Percentiles rank a stretch among this genome's conserved stretches.
Evolutionary conservation across 2,888 invertebrate genomes (phyloP).

Genomic region (Drosophila imparisetae): DNA sequence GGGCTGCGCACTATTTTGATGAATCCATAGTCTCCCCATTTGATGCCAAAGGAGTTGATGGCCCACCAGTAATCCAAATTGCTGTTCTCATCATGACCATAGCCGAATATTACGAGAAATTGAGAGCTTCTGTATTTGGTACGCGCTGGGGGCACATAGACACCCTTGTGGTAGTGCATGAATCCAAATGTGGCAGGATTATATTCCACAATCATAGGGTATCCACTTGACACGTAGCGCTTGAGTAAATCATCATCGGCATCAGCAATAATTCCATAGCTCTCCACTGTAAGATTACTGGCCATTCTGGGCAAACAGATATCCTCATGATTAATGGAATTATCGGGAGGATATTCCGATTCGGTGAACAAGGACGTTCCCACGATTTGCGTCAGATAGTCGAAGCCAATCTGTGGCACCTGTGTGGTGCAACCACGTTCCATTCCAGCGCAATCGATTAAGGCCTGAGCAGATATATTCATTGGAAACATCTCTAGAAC

Average conservation of each 20-base stretch:
- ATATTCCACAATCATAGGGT: slow-evolving; percentile 79
- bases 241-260: slow-evolving; percentile 64
- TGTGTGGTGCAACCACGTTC: slow-evolving; percentile 89
- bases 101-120: slow-evolving; percentile 80
- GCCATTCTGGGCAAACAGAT: slow-evolving; percentile 63
- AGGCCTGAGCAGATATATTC: slow-evolving; percentile 91
- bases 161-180: slow-evolving; percentile 79
- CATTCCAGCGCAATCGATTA: slow-evolving; percentile 91
- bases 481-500: accelerated
- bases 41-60: slow-evolving; percentile 81
- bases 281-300: slow-evolving; percentile 37
- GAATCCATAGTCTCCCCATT: slow-evolving; percentile 82
- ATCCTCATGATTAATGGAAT: slow-evolving; percentile 38
- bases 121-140: slow-evolving; percentile 67
- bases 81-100: slow-evolving; percentile 63
- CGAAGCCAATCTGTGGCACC: slow-evolving; percentile 90
- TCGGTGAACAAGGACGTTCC: slow-evolving; percentile 91
- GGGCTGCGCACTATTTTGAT: slow-evolving; percentile 71
- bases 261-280: slow-evolving; percentile 63
- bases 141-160: slow-evolving; percentile 70
- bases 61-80: slow-evolving; percentile 77
- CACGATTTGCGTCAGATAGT: slow-evolving; percentile 89
- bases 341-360: slow-evolving; percentile 89
- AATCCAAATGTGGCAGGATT: slow-evolving; percentile 82
- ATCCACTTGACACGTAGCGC: slow-evolving; percentile 61